Conservation (phyloP, 35 echinoderm and acorn worm genomes). For the Apostichopus californicus region DNA sequence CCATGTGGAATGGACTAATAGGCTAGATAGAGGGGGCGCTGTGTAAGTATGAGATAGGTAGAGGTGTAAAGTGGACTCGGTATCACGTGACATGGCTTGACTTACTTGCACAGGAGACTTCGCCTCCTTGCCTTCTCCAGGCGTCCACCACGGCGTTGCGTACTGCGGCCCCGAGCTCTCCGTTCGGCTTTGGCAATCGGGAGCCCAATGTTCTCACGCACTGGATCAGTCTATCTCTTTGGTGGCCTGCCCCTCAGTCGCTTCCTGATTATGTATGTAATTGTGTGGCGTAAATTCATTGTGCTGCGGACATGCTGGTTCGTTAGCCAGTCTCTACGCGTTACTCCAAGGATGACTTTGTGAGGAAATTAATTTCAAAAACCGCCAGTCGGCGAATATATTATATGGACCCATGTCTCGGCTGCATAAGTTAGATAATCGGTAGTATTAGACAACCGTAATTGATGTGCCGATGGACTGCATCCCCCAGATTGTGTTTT, state of each 20-base stretch:
- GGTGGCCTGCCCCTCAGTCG: background rate
- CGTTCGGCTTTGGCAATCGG: background rate
- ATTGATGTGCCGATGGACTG: too few species aligned
- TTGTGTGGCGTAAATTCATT: background rate
- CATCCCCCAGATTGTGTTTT: too few species aligned
- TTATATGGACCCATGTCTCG: too few species aligned
- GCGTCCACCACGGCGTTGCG: background rate
- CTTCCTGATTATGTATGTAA: slow-evolving; percentile 7
- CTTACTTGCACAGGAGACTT: background rate
- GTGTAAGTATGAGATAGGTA: too few species aligned
- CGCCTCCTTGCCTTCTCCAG: background rate
- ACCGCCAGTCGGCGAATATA: too few species aligned
- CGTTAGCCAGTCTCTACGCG: background rate
- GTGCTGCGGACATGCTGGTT: slow-evolving; percentile 2
- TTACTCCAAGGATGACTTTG: background rate
- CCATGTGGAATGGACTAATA: too few species aligned
- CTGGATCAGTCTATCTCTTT: background rate
- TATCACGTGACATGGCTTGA: background rate
- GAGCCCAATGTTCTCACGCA: background rate
- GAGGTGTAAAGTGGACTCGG: background rate
- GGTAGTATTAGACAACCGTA: too few species aligned
- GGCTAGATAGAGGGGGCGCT: too few species aligned
- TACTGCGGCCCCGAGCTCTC: background rate
- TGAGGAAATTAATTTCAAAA: too few species aligned
- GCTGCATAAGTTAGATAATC: too few species aligned